phyloP scores from a whole-genome alignment of 2,888 invertebrate genomes.

The Steinernema carpocapsae region DNA sequence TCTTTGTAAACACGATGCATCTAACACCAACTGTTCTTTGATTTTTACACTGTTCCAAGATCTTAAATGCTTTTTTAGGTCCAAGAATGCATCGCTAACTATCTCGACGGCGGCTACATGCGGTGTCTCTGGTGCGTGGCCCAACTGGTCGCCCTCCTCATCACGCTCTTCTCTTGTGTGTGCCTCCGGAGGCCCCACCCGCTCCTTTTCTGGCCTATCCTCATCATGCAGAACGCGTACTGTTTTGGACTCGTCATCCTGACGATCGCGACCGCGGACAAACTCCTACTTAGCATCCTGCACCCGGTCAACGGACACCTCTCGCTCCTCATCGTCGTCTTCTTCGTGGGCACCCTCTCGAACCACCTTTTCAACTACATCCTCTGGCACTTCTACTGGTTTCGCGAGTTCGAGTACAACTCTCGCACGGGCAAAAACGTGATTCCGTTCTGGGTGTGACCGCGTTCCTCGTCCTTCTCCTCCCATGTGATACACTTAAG shows the following conservation, averaged over 20 bases:
- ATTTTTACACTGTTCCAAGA: too few relatives aligned
- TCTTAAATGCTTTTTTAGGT: constrained; percentile 51
- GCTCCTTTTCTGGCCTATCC: constrained; percentile 56
- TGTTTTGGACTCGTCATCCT: constrained; percentile 63
- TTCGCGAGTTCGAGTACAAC: constrained; percentile 55
- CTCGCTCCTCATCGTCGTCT: constrained; percentile 56
- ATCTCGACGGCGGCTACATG: constrained; percentile 64
- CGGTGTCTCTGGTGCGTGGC: constrained; percentile 61
- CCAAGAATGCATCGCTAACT: constrained; percentile 64
- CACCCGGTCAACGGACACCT: constrained; percentile 57
- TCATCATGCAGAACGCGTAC: constrained; percentile 62
- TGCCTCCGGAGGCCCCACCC: constrained; percentile 54
- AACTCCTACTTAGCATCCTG: constrained; percentile 41
- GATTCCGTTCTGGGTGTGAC: constrained; percentile 59
- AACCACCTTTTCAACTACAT: constrained; percentile 61
- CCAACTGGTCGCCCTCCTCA: constrained; percentile 49
- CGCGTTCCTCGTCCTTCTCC: background rate
- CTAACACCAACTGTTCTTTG: too few relatives aligned
- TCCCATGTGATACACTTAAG: constrained; percentile 19
- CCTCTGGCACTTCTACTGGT: constrained; percentile 64
- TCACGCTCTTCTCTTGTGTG: constrained; percentile 43
- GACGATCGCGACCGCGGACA: constrained; percentile 59
- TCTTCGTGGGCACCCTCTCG: constrained; percentile 46
- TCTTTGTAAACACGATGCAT: too few relatives aligned
- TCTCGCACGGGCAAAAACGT: constrained; percentile 56